Evolutionary conservation across 2,888 invertebrate species (phyloP), one percentile per base, ranked within the genome.

Genomic region (Lasioglossum figueresi): DNA sequence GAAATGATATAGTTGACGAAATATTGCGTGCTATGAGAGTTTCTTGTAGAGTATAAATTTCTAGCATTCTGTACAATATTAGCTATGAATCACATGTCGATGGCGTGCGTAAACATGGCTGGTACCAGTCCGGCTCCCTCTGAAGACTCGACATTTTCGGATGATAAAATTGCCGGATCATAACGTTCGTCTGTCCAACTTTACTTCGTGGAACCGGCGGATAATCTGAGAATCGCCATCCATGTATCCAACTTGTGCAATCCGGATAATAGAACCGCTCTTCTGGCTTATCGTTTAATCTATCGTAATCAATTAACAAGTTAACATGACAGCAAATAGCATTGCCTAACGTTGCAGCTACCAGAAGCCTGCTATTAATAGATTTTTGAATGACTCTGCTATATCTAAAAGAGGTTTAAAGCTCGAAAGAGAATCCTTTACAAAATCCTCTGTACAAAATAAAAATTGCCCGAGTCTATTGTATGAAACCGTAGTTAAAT

Each of bases 151-250:
- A 93, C 27, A 91, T 81, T 70, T 90, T 92, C 27, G 90, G 88
- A 43, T 91, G 90, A 83, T 93, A 93, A 87, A 94, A 93, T 76
- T 91, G 89, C 37, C 88, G 83, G 45, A 90, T 87, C 31, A 92
- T 89, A 70, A 93, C 85, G 12, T 89, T 86, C 59, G 77, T 89
- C n/a, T 70, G 78, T 23, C 91, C 92, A 37, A 90, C 68, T 86
- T 89, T 85, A 5, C 91, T 88, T 8, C 82, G 16, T 31, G 86
- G 79, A 37, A 86, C 48, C 27, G 90, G 45, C 10, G 91, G 87
- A 86, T 91, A 91, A 84, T 94, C 93, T 45, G 89, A 90, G 16
- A 93, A 75, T 23, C 90, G 92, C 94, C 94, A 95, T 27, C 94
- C 94, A 40, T 93, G 91, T 45, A 90, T 66, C 94, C 94, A 94